Conservation (phyloP, 2,113 vertebrate genomes). For the Limnothrissa miodon region DNA sequence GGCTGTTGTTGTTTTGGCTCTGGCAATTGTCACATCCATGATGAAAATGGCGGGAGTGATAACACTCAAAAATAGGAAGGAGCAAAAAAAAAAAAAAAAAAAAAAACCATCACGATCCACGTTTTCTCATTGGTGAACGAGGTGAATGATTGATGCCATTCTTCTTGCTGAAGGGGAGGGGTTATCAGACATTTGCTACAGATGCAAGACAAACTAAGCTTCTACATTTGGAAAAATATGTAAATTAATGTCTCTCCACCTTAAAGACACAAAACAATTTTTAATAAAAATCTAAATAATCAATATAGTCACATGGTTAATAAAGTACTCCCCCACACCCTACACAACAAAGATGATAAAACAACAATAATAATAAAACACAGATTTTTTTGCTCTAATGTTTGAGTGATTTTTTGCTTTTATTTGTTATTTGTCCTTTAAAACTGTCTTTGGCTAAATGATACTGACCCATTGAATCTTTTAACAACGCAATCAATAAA, state of each 20-base stretch:
- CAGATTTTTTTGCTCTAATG: conserved; percentile 62
- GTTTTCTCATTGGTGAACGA: conserved; percentile 85
- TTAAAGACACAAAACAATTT: conserved; percentile 37
- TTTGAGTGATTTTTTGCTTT: conserved; percentile 75
- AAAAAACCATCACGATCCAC: conserved; percentile 73
- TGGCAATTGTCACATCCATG: conserved; percentile 82
- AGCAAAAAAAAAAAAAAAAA: background rate
- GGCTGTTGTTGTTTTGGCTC: conserved; percentile 83
- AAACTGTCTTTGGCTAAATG: conserved; percentile 94
- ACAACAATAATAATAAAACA: conserved; percentile 63
- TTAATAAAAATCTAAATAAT: conserved; percentile 37
- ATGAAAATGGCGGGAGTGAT: conserved; percentile 90
- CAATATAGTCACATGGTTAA: conserved; percentile 73
- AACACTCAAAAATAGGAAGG: conserved; percentile 1
- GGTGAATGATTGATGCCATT: conserved; percentile 77
- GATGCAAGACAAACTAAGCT: conserved; percentile 54
- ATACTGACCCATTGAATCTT: conserved; percentile 97
- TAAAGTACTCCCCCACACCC: conserved; percentile 58
- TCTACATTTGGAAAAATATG: background rate
- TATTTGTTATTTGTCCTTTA: conserved; percentile 95
- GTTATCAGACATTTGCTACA: conserved; percentile 52
- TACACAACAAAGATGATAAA: conserved; percentile 27
- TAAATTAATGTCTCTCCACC: background rate
- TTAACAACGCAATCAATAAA: conserved; percentile 99
- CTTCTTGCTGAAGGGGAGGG: background rate